These are phyloP conservation scores for Drosophila melanica DNA, from an alignment of 1,140 invertebrate genomes.

Conservation along the genomic window DNA sequence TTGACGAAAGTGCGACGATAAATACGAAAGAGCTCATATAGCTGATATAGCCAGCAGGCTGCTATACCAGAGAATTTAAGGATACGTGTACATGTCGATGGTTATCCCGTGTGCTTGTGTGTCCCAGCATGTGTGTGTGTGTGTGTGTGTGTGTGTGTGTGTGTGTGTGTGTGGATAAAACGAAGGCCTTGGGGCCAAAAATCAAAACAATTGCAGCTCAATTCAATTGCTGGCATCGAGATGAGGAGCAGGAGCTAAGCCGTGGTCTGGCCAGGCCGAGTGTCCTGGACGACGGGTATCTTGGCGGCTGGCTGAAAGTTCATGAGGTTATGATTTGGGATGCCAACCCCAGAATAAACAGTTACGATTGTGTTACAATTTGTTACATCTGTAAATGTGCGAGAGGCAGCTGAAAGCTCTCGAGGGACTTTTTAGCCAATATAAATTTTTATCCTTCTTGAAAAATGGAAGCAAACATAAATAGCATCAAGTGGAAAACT, in stretches of 20 bases:
- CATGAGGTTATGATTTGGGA: conserved; percentile 70
- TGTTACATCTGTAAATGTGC: conserved; percentile 80
- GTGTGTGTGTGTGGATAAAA: conserved; percentile 28
- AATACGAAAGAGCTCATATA: conserved; percentile 52
- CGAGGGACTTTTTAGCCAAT: conserved; percentile 81
- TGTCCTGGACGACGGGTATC: conserved; percentile 1
- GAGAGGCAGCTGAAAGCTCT: conserved; percentile 63
- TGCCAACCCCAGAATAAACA: conserved; percentile 70
- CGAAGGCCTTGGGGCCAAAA: conserved; percentile 71
- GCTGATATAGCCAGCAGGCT: conserved; percentile 30
- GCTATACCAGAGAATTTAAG: conserved; percentile 23
- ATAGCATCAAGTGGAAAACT: conserved; percentile 82
- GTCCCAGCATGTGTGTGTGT: conserved; percentile 20
- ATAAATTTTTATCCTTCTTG: conserved; percentile 83
- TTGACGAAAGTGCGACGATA: conserved; percentile 70
- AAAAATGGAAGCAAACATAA: conserved; percentile 83
- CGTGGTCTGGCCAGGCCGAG: too few relatives aligned
- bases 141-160: not conserved
- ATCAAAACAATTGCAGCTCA: conserved; percentile 82
- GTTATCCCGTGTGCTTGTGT: not conserved
- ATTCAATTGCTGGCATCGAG: conserved; percentile 69
- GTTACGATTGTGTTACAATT: conserved; percentile 83
- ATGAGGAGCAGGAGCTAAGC: conserved; percentile 32
- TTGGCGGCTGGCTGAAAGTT: conserved; percentile 45
- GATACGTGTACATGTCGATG: conserved; percentile 18